These are phyloP conservation scores for Mustelus asterias DNA, from an alignment of 2,113 vertebrate species.

Conservation along the genomic window DNA sequence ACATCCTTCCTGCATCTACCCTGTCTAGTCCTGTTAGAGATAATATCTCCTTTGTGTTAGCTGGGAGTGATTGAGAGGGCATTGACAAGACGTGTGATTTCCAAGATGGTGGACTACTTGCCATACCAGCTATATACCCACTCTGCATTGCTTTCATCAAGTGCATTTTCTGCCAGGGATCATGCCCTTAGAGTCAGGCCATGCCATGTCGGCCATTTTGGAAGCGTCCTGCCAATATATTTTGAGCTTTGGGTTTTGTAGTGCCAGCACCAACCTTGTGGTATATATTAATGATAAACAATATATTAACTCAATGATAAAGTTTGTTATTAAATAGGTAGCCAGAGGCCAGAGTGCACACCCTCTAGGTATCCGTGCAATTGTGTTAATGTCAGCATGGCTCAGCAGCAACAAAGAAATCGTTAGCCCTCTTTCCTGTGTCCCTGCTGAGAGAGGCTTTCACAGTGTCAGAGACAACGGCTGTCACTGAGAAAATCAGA, in stretches of 20 bases:
- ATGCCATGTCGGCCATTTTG: neutral
- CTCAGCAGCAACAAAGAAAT: neutral
- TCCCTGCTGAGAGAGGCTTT: neutral
- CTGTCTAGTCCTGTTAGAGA: no score
- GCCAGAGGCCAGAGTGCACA: neutral
- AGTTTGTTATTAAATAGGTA: neutral
- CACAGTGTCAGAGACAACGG: no score
- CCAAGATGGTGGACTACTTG: no score
- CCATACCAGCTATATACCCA: neutral
- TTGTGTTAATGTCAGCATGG: neutral
- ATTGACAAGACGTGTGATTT: no score
- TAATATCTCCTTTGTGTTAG: no score
- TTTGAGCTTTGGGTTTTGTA: neutral
- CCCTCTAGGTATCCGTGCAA: neutral
- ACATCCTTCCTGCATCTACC: no score
- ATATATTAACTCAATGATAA: neutral
- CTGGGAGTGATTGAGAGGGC: no score
- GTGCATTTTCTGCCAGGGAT: no score
- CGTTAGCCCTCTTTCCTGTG: neutral
- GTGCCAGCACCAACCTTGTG: neutral
- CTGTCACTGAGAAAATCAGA: neutral
- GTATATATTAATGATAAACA: neutral
- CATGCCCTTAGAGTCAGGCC: neutral
- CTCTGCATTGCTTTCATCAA: neutral
- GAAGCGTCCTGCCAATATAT: neutral